A percentile compares a stretch with the other conserved stretches of the same genome.
phyloP scores from a whole-genome alignment of 2,797 vertebrate species.

The Acipenser ruthenus region DNA sequence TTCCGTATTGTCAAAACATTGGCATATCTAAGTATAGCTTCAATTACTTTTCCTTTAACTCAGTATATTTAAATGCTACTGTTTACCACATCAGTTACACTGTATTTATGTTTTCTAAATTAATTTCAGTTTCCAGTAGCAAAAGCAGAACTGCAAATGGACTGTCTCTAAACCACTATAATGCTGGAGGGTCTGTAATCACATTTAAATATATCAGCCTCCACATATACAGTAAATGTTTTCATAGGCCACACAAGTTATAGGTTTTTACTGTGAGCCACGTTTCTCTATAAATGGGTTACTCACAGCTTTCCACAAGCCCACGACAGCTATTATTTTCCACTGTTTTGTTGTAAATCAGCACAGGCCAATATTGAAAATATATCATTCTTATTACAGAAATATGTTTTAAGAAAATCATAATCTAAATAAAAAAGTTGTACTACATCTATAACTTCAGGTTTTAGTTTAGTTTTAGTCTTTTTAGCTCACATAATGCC shows the following conservation, averaged over 20 bases:
- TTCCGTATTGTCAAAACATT: neutral
- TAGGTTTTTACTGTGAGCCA: neutral
- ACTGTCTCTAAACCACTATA: constrained; percentile 1
- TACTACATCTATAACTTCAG: too few relatives aligned
- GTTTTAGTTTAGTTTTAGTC: too few relatives aligned
- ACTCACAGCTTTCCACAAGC: neutral
- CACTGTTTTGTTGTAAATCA: neutral
- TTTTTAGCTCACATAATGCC: too few relatives aligned
- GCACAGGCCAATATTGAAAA: too few relatives aligned
- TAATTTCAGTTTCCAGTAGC: constrained; percentile 1
- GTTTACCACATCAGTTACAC: neutral
- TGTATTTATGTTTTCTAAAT: constrained; percentile 6
- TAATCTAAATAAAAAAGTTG: too few relatives aligned
- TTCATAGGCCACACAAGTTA: neutral
- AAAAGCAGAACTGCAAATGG: constrained; percentile 5
- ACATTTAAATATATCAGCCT: constrained; percentile 6
- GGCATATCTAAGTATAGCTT: neutral
- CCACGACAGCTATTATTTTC: neutral
- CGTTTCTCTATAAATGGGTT: neutral
- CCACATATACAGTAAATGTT: constrained; percentile 10
- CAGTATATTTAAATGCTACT: neutral
- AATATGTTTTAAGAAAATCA: too few relatives aligned
- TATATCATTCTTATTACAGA: too few relatives aligned
- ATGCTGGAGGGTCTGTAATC: constrained; percentile 10
- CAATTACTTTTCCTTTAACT: constrained; percentile 1